Evolutionary conservation across 2,113 vertebrate genomes (phyloP).

Genomic region (Trematocara macrostoma): DNA sequence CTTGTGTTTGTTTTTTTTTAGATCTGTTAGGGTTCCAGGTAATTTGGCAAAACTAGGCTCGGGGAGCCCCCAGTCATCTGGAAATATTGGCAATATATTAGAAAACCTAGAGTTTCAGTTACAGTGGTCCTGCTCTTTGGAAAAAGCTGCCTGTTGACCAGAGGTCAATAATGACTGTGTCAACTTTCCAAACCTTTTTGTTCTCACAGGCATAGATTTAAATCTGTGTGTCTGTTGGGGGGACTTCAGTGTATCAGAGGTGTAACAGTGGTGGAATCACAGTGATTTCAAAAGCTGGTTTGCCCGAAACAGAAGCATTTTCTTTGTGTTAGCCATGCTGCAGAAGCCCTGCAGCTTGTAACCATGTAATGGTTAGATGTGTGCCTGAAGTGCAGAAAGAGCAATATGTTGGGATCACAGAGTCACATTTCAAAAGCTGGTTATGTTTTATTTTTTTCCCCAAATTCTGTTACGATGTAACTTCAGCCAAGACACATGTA

Average conservation of each 20-base stretch:
- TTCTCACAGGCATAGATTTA: not conserved
- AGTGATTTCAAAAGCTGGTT: not conserved
- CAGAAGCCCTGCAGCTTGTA: not conserved
- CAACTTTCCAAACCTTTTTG: not conserved
- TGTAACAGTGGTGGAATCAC: not conserved
- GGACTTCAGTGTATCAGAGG: not conserved
- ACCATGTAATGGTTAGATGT: not conserved
- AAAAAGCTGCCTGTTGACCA: not conserved
- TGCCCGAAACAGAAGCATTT: not conserved
- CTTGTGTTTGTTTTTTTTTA: not conserved
- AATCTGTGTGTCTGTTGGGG: not conserved
- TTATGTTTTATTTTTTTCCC: not conserved
- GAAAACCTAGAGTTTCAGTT: not conserved
- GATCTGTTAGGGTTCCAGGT: not conserved
- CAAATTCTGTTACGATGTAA: not conserved
- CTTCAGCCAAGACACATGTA: not conserved
- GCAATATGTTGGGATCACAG: not conserved
- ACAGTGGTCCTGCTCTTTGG: not conserved
- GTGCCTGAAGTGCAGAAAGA: not conserved
- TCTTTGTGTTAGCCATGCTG: not conserved
- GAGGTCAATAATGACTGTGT: not conserved
- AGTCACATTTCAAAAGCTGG: not conserved
- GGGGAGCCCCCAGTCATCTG: not conserved
- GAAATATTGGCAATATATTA: not conserved
- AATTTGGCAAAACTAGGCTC: not conserved